Evolutionary conservation across 2,113 vertebrate genomes (phyloP), one percentile per base, ranked within the genome.

Genomic region (Tachysurus fulvidraco): DNA sequence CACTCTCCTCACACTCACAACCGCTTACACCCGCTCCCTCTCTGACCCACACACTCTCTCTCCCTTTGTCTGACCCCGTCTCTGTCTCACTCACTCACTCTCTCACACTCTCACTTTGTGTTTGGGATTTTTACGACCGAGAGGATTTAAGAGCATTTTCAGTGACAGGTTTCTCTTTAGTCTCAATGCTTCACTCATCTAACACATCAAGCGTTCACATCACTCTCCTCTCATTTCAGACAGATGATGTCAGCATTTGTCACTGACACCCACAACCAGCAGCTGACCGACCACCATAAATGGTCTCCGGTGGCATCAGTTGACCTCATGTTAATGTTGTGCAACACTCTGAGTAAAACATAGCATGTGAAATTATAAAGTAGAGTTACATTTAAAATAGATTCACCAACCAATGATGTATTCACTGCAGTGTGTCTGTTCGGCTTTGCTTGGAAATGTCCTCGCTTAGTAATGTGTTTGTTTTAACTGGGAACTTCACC

Each of bases 41-140:
- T 36, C 36, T 36, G n/a, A n/a, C n/a, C n/a, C n/a, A 2, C n/a
- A 16, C 44, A 41, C 89, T 93, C 41, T 57, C 89, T 93, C 96
- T 41, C 78, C n/a, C n/a, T n/a, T n/a, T n/a, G n/a, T n/a, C n/a
- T n/a, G n/a, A n/a, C n/a, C n/a, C n/a, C n/a, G n/a, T n/a, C n/a
- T n/a, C n/a, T n/a, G n/a, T n/a, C n/a, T n/a, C n/a, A n/a, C n/a
- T n/a, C n/a, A n/a, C n/a, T n/a, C n/a, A n/a, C n/a, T n/a, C n/a
- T n/a, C n/a, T n/a, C n/a, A n/a, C n/a, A n/a, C n/a, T n/a, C n/a
- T n/a, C 23, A 36, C 36, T 36, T 36, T 36, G 36, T 36, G 36
- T 36, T 36, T 36, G 36, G 36, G 36, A 36, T 36, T 36, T 36
- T 36, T 36, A 36, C 36, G 36, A 36, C 16, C 9, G 19, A 44